Evolutionary conservation across 2,113 vertebrate species (phyloP).

Genomic region (Poecilia latipinna): DNA sequence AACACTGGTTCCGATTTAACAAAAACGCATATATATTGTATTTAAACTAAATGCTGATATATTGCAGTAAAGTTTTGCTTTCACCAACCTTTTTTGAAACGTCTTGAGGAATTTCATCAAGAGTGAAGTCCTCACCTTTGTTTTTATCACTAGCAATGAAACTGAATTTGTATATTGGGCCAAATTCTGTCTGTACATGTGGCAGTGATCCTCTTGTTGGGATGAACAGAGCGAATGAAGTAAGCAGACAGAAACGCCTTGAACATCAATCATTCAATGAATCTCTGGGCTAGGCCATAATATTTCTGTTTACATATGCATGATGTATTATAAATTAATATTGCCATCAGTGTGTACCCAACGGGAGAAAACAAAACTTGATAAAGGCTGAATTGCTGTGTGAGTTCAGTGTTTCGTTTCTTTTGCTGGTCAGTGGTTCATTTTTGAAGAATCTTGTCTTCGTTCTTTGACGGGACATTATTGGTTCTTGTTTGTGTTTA

Average conservation of each 20-base stretch:
- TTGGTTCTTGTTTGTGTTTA: constrained; percentile 54
- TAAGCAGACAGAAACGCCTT: background rate
- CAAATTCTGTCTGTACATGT: no score
- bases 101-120: background rate
- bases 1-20: background rate
- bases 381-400: background rate
- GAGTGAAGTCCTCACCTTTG: background rate
- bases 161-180: background rate
- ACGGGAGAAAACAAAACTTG: background rate
- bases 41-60: background rate
- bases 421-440: constrained; percentile 26
- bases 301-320: background rate
- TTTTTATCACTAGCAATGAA: background rate
- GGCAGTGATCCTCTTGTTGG: background rate
- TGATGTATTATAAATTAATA: background rate
- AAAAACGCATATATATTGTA: background rate
- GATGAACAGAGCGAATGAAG: background rate
- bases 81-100: background rate
- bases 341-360: background rate
- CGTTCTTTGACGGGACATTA: background rate
- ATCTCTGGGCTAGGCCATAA: background rate
- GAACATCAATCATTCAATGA: background rate
- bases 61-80: background rate
- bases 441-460: background rate
- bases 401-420: background rate